Conservation (phyloP, 2,888 invertebrate species). For the Cataglyphis livida region DNA sequence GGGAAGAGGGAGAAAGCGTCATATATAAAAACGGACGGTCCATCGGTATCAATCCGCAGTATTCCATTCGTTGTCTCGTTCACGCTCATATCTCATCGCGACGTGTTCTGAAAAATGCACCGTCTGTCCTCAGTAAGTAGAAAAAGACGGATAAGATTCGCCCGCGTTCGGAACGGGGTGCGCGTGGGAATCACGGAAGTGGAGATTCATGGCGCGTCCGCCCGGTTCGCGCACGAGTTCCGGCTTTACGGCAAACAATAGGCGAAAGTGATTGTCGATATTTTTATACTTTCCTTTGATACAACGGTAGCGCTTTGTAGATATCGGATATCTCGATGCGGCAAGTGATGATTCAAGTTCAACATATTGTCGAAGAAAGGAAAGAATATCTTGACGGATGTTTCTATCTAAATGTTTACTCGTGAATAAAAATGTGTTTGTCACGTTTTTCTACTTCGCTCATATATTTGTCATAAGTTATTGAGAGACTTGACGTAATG, state of each 20-base stretch:
- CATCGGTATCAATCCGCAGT: constrained; percentile 77
- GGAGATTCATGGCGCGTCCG: constrained; percentile 16
- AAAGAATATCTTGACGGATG: background rate
- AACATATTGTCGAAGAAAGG: background rate
- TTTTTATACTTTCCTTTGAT: constrained; percentile 45
- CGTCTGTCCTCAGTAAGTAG: constrained; percentile 76
- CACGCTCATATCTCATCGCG: constrained; percentile 50
- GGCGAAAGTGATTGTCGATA: constrained; percentile 59
- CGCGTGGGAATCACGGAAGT: constrained; percentile 36
- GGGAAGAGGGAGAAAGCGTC: constrained; percentile 80
- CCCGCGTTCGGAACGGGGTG: background rate
- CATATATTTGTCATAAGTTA: background rate
- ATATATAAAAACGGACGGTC: constrained; percentile 81
- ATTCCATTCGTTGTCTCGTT: constrained; percentile 71
- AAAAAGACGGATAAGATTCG: constrained; percentile 21
- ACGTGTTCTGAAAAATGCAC: constrained; percentile 71
- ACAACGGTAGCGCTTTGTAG: constrained; percentile 7
- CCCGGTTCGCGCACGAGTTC: constrained; percentile 11
- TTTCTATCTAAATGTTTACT: constrained; percentile 17
- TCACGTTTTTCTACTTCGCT: background rate
- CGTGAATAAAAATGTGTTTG: constrained; percentile 20
- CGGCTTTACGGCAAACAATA: constrained; percentile 53
- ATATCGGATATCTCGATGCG: constrained; percentile 24
- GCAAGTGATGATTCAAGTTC: constrained; percentile 27
- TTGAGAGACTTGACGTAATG: background rate